Conservation (phyloP, 2,113 vertebrate genomes). For the Nansenia antarctica region DNA sequence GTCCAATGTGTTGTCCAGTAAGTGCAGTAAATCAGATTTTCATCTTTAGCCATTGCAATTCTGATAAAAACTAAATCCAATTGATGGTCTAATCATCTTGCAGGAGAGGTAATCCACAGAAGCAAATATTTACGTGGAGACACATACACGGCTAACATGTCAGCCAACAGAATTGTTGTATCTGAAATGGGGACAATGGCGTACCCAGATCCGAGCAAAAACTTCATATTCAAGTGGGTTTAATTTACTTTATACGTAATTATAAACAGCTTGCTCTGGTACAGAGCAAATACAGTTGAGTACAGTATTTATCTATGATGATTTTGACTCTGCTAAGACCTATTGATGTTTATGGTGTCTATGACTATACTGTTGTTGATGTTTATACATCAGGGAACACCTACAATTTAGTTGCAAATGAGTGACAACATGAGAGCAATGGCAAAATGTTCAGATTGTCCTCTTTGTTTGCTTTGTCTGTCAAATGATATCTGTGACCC, state of each 20-base stretch:
- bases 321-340: background rate
- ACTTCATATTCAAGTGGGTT: slow-evolving; percentile 91
- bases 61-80: background rate
- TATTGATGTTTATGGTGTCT: background rate
- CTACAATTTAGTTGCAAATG: too few relatives aligned
- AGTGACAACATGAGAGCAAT: too few relatives aligned
- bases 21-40: background rate
- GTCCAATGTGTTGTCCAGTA: background rate
- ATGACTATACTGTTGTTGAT: background rate
- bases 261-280: background rate
- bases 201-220: slow-evolving; percentile 94
- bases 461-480: too few relatives aligned
- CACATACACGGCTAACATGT: slow-evolving; percentile 83
- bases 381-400: too few relatives aligned
- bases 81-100: too few relatives aligned
- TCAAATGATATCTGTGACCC: background rate
- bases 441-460: too few relatives aligned
- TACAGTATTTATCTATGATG: background rate
- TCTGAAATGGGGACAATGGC: slow-evolving; percentile 99
- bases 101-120: slow-evolving; percentile 89
- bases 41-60: background rate
- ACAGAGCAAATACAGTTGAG: background rate
- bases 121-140: slow-evolving; percentile 89
- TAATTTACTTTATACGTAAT: background rate
- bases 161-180: slow-evolving; percentile 90